Base-by-base conservation (phyloP, 2,888 invertebrate species). In the Diploptera punctata region DNA sequence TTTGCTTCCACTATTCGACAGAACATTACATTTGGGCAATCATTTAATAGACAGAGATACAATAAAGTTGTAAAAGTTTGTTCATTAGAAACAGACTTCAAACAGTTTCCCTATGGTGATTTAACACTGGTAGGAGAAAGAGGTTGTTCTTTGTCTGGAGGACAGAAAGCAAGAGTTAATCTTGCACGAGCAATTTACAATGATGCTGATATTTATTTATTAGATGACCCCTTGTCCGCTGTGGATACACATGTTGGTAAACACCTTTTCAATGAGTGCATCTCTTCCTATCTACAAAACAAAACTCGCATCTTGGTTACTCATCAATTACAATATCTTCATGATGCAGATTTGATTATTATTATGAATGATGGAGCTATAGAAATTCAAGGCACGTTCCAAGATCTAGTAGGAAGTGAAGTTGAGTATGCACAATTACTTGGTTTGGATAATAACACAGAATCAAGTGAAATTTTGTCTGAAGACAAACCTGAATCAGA, bases 161-260 rank as follows among this genome's bases (percentile, higher is more conserved):
- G 95, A 9, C 95, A 95, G 83, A 88, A 90, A 80, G 94, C 95
- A 1, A 87, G 95, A 75, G 88, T 96, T 26, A 93, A 92, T 81
- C 84, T 95, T 49, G 93, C 93, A 0, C 85, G 86, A 78, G 90
- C 92, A 1, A 85, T 94, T 60, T 94, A 94, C 79, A 82, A 81
- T 70, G 87, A 91, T 76, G 92, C 93, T 0, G 94, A 94, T 78
- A 86, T 94, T 49, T 94, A 93, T 79, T 83, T 94, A 54, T 81
- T 94, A 61, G 94, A 95, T 78, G 94, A 95, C 81, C 94, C 94
- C 0, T 82, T 95, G 26, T 93, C 93, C 47, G 94, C 94, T 0
- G 94, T 94, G 0, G 95, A 95, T 79, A 86, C 92, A 0, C 89
- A 90, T 72, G 94, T 94, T 0, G 92, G 92, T 0, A 86, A 89